Conservation (phyloP, 1,140 invertebrate species). For the Neodiprion virginianus region DNA sequence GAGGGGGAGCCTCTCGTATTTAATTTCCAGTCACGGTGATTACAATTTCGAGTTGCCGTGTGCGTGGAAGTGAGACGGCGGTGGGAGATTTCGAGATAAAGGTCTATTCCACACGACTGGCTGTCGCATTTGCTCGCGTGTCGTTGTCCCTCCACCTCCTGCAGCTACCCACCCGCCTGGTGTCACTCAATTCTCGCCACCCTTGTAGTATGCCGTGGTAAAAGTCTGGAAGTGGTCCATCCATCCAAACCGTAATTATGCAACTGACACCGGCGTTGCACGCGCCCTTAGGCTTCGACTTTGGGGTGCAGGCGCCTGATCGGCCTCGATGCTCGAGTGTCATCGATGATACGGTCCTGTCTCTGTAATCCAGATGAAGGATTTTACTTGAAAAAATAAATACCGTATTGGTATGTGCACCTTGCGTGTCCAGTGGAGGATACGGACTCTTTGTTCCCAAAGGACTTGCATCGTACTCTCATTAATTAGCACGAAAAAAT, state of each 20-base stretch:
- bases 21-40: conserved; percentile 5
- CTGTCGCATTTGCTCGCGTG: conserved; percentile 4
- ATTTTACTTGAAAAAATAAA: too few species aligned
- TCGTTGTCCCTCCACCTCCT: neutral
- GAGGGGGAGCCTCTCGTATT: neutral
- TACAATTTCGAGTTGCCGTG: neutral
- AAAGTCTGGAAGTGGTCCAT: conserved; percentile 34
- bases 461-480: too few species aligned
- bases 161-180: conserved; percentile 26
- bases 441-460: too few species aligned
- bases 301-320: too few species aligned
- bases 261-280: conserved; percentile 26
- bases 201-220: conserved; percentile 20
- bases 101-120: neutral
- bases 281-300: neutral
- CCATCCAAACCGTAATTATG: conserved; percentile 51
- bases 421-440: too few species aligned
- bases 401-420: too few species aligned
- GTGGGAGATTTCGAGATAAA: conserved; percentile 5
- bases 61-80: neutral
- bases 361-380: too few species aligned
- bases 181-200: conserved; percentile 32
- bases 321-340: too few species aligned
- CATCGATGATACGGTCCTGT: too few species aligned
- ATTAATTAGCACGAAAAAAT: too few species aligned